A percentile compares a stretch with the other conserved stretches of the same genome.
Conservation (phyloP, 2,888 invertebrate species). For the Cataglyphis albicans region DNA sequence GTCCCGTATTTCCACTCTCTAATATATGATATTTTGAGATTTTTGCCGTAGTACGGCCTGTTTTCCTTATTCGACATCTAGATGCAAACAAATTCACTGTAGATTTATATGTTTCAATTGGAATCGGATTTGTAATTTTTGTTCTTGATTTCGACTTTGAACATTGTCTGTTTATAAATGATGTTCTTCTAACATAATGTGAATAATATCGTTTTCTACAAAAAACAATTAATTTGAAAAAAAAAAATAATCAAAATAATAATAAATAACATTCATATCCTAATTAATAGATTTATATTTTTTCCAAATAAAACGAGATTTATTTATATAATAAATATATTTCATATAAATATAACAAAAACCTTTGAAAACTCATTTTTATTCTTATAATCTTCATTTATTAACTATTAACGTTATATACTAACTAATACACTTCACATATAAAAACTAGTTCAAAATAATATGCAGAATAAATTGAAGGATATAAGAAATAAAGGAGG, state of each 20-base stretch:
- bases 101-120: not conserved
- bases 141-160: not conserved
- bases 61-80: constrained; percentile 16
- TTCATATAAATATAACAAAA: not conserved
- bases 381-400: not conserved
- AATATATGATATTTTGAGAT: constrained; percentile 38
- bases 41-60: constrained; percentile 15
- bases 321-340: not conserved
- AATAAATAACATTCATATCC: not conserved
- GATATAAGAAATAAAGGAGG: too few species aligned
- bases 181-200: not conserved
- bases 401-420: not conserved
- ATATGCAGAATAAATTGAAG: too few species aligned
- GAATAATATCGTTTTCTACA: not conserved
- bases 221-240: not conserved
- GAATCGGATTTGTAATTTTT: not conserved
- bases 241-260: constrained; percentile 1
- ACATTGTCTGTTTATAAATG: not conserved
- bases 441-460: too few species aligned
- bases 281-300: not conserved
- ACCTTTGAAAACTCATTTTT: not conserved
- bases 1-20: not conserved
- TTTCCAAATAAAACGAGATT: not conserved
- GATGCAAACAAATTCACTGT: constrained; percentile 29
- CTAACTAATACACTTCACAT: not conserved